Base-by-base conservation (phyloP, 2,113 vertebrate genomes). In the Orthonyx spaldingii region DNA sequence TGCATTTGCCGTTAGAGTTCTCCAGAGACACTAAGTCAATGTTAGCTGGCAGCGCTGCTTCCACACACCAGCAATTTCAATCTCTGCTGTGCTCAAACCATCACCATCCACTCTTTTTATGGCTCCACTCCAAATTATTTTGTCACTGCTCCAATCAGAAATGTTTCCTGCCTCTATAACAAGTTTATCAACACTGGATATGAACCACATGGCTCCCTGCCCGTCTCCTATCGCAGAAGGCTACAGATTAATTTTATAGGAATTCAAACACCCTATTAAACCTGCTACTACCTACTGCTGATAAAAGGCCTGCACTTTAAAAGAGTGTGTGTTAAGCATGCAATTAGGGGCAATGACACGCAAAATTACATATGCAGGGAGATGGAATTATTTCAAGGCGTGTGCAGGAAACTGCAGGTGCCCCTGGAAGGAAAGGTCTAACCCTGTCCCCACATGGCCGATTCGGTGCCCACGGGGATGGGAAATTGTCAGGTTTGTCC, bases 211-310 rank as follows among this genome's bases (percentile, higher is more conserved):
- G 96, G 96, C 96, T 95, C 94, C 77, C 78, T 96, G 96, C 96
- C 96, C 77, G 69, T 89, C 81, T 94, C 89, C 94, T 92, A 97
- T 96, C 70, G 24, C 93, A 96, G 86, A 97, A 90, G 87, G 95
- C 95, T 97, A 93, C 93, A 95, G 94, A 96, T 97, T 97, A 95
- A 97, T 97, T 97, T 97, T 97, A 97, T 95, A 97, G 96, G 94
- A 90, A 97, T 94, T 90, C 96, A 96, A 97, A 97, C 94, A 96
- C 96, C 88, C 95, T 96, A 96, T 97, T 97, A 97, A 97, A 97
- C 94, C 94, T 91, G 86, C 88, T 94, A 78, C 89, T 96, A 95
- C 94, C 94, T 94, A 95, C 93, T 90, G 96, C 91, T 91, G 96
- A 94, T 95, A 91, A 92, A 96, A 95, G 82, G 90, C 84, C 78